Conservation (phyloP, 2,113 vertebrate species). For the Rana temporaria region DNA sequence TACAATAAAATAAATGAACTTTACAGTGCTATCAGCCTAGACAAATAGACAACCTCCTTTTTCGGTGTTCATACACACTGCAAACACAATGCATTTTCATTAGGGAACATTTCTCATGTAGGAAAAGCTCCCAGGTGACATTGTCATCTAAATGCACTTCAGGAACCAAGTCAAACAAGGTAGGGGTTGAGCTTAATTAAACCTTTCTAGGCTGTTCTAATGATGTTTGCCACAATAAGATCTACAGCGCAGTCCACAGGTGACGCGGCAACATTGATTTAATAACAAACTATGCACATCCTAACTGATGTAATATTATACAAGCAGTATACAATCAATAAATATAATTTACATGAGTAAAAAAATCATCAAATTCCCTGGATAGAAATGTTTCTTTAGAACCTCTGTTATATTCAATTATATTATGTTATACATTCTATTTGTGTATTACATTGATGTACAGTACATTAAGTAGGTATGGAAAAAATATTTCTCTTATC, state of each 20-base stretch:
- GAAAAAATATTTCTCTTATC: too few relatives aligned
- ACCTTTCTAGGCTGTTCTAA: conserved; percentile 9
- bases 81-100: background rate
- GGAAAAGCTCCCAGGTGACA: conserved; percentile 7
- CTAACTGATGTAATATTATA: background rate
- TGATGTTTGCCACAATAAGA: background rate
- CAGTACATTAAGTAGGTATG: too few relatives aligned
- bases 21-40: too few relatives aligned
- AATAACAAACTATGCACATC: background rate
- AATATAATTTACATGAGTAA: too few relatives aligned
- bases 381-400: too few relatives aligned
- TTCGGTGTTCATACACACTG: too few relatives aligned
- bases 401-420: too few relatives aligned
- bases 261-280: background rate
- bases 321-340: conserved; percentile 3
- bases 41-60: too few relatives aligned
- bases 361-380: too few relatives aligned
- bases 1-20: too few relatives aligned
- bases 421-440: too few relatives aligned
- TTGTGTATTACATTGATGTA: too few relatives aligned
- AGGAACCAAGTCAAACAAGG: background rate
- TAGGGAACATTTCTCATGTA: background rate
- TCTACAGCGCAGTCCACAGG: background rate
- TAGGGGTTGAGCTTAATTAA: conserved; percentile 16
- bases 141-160: conserved; percentile 6